Percentiles rank a stretch among this genome's conserved stretches.
Conservation (phyloP, 1,140 invertebrate genomes). For the Aphidius ervi region DNA sequence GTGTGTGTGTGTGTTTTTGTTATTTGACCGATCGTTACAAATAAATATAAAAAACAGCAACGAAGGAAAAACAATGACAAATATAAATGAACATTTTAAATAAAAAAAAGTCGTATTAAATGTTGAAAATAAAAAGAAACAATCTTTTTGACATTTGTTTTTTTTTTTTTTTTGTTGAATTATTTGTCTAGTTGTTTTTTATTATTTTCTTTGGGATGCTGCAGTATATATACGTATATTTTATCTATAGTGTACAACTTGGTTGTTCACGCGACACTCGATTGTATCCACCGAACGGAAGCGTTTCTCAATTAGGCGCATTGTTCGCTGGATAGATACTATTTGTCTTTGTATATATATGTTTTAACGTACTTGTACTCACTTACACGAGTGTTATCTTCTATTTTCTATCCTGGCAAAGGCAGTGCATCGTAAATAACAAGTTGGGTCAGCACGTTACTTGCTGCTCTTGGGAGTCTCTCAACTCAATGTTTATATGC, state of each 20-base stretch:
- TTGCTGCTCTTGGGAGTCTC: constrained; percentile 17
- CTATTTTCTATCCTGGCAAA: background rate
- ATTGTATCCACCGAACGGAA: constrained; percentile 21
- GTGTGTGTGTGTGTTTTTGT: constrained; percentile 13
- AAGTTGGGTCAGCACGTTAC: constrained; percentile 19
- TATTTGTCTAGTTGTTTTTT: background rate
- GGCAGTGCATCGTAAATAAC: constrained; percentile 24
- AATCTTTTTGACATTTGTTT: background rate
- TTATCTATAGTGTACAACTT: background rate
- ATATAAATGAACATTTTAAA: background rate
- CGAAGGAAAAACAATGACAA: background rate
- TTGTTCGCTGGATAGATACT: constrained; percentile 19
- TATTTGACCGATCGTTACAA: constrained; percentile 16
- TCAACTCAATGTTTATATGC: constrained; percentile 3
- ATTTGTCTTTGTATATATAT: background rate
- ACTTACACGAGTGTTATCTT: background rate
- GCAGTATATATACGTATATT: background rate
- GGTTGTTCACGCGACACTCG: constrained; percentile 11
- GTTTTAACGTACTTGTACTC: background rate
- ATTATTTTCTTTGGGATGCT: background rate
- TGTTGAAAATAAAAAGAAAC: too few relatives aligned
- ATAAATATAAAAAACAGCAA: background rate
- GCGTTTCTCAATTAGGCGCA: constrained; percentile 26
- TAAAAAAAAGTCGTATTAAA: background rate
- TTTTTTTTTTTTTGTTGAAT: background rate